Evolutionary conservation across 2,888 invertebrate genomes (phyloP).

Genomic region (Camponotus fellah): DNA sequence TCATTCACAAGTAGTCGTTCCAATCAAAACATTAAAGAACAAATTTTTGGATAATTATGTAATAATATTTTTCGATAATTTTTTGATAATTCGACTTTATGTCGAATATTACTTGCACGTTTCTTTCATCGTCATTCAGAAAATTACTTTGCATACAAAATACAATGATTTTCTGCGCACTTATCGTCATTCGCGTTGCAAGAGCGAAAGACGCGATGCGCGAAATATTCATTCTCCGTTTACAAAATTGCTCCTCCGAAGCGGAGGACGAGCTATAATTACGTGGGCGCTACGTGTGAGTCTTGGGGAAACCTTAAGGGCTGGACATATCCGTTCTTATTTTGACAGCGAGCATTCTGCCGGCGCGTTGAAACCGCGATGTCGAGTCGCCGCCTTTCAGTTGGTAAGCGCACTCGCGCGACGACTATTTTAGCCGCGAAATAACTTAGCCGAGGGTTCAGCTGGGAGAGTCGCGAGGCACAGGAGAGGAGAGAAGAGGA

Average conservation of each 20-base stretch:
- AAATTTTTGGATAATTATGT: too few species aligned
- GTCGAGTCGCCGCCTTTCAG: slow-evolving; percentile 65
- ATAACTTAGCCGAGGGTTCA: slow-evolving; percentile 81
- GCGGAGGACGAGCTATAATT: slow-evolving; percentile 40
- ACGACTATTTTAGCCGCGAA: slow-evolving; percentile 85
- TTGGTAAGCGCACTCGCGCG: slow-evolving; percentile 76
- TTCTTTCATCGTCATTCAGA: neutral
- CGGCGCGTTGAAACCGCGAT: slow-evolving; percentile 66
- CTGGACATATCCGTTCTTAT: slow-evolving; percentile 36
- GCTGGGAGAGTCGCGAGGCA: slow-evolving; percentile 70
- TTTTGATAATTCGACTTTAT: neutral
- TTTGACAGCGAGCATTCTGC: slow-evolving; percentile 58
- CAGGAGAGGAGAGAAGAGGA: slow-evolving; percentile 35
- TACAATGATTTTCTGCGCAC: neutral
- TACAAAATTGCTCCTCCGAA: neutral
- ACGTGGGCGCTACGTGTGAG: slow-evolving; percentile 15
- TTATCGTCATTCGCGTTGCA: neutral
- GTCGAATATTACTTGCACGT: neutral
- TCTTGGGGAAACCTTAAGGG: slow-evolving; percentile 40
- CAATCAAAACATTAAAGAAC: neutral
- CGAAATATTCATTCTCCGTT: neutral
- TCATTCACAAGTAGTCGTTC: neutral
- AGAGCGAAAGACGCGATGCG: neutral
- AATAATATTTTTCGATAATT: too few species aligned
- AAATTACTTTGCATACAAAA: neutral